Conservation (phyloP, 2,113 vertebrate genomes). For the Tursiops truncatus region DNA sequence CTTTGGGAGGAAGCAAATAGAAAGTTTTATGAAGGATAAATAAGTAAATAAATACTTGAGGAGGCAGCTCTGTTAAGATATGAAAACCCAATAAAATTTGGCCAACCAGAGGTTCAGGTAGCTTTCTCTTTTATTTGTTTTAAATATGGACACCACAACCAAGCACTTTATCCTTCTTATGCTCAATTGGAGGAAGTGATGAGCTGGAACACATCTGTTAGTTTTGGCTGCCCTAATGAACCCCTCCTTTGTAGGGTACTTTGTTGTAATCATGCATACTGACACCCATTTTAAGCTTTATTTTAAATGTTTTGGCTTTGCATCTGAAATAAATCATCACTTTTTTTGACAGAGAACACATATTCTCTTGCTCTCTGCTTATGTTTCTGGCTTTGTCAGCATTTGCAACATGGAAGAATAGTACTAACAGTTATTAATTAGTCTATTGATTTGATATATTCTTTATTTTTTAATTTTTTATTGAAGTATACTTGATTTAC, state of each 20-base stretch:
- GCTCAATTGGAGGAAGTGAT: conserved; percentile 68
- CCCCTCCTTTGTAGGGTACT: conserved; percentile 18
- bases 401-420: background rate
- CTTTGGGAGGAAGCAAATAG: background rate
- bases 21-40: background rate
- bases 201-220: conserved; percentile 63
- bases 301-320: conserved; percentile 45
- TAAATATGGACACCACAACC: conserved; percentile 48
- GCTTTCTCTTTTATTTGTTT: conserved; percentile 50
- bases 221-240: background rate
- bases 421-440: conserved; percentile 42
- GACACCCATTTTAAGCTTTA: conserved; percentile 53
- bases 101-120: background rate
- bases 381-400: background rate
- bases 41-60: background rate
- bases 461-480: background rate
- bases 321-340: conserved; percentile 27
- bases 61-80: background rate
- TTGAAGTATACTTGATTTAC: background rate
- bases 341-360: background rate
- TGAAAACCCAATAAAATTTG: background rate
- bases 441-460: conserved; percentile 57
- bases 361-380: background rate
- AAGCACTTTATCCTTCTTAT: conserved; percentile 53
- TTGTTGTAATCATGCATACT: conserved; percentile 6